Conservation (phyloP, 2,888 invertebrate species). For the Drosophila setosimentum region DNA sequence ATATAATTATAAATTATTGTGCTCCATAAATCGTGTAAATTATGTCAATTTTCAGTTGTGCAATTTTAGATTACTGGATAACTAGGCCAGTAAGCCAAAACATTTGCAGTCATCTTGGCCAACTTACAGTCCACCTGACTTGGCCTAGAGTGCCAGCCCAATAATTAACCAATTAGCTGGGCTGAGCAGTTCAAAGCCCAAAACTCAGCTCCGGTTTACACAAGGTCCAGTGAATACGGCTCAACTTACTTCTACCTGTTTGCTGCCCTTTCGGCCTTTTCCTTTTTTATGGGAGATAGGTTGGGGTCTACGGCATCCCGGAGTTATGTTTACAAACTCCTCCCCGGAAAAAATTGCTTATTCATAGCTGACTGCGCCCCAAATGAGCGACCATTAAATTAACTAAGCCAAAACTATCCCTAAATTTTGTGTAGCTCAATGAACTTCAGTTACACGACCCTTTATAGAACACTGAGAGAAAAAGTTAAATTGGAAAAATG, state of each 20-base stretch:
- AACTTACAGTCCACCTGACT: not conserved
- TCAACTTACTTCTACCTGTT: constrained; percentile 26
- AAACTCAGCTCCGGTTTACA: constrained; percentile 18
- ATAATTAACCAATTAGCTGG: constrained; percentile 77
- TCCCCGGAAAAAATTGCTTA: constrained; percentile 56
- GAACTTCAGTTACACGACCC: not conserved
- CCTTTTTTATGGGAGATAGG: not conserved
- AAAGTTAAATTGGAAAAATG: not conserved
- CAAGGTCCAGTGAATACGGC: not conserved
- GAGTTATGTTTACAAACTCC: constrained; percentile 32
- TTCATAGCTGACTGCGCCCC: constrained; percentile 70
- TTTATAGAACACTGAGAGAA: not conserved
- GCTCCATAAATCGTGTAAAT: constrained; percentile 3
- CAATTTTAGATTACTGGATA: not conserved
- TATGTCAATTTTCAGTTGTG: constrained; percentile 13
- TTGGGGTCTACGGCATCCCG: constrained; percentile 5
- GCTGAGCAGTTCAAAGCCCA: constrained; percentile 59
- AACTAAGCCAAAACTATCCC: constrained; percentile 45
- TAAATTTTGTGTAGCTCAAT: constrained; percentile 3
- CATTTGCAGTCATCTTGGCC: not conserved
- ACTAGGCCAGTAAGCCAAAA: constrained; percentile 23
- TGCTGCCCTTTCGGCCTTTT: constrained; percentile 16
- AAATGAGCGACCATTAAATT: constrained; percentile 70
- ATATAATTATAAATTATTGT: not conserved
- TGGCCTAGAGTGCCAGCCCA: constrained; percentile 41